Evolutionary conservation across 1,140 invertebrate species (phyloP).

Genomic region (Drosophila kurseongensis): DNA sequence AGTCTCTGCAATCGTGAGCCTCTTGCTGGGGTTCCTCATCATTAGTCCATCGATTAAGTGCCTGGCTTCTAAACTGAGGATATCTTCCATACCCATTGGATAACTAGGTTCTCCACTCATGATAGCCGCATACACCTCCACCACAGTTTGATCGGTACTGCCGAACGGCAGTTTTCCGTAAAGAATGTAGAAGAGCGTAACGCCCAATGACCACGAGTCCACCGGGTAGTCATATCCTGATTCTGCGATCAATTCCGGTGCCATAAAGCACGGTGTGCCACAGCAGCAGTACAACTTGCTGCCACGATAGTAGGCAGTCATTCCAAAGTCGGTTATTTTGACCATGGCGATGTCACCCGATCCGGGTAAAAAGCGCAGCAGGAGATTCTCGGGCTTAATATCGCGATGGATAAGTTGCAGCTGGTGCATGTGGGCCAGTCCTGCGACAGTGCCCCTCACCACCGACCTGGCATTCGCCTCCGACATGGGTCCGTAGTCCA

Average conservation of each 20-base stretch:
- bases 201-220: background rate
- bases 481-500: background rate
- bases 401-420: conserved; percentile 5
- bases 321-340: background rate
- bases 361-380: background rate
- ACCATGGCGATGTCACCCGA: background rate
- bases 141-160: too few relatives aligned
- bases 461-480: background rate
- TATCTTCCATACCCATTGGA: background rate
- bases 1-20: conserved; percentile 3
- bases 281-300: background rate
- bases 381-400: conserved; percentile 3
- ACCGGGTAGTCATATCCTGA: conserved; percentile 1
- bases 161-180: background rate
- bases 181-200: conserved; percentile 1
- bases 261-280: background rate
- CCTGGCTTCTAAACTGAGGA: background rate
- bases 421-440: conserved; percentile 1
- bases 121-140: background rate
- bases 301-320: background rate
- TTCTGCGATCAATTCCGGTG: background rate
- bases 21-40: background rate
- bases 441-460: background rate
- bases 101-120: background rate
- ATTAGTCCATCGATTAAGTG: conserved; percentile 14